A percentile compares a stretch with the other conserved stretches of the same genome.
phyloP scores from a whole-genome alignment of 2,797 vertebrate species.

The Gymnothorax javanicus region DNA sequence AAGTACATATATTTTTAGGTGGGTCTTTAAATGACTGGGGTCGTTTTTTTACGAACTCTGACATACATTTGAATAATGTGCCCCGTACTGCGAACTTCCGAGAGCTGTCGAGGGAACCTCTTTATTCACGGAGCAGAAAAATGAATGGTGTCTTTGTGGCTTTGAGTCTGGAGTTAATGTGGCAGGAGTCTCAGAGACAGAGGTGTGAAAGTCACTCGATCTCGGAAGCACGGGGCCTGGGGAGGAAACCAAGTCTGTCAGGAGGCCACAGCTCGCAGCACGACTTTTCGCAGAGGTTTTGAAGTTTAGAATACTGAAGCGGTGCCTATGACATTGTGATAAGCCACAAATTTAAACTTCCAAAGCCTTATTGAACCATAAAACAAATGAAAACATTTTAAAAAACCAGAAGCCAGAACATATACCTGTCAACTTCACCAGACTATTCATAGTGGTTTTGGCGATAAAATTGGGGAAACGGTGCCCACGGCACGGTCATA shows the following conservation, averaged over 20 bases:
- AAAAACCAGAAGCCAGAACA: too few species aligned
- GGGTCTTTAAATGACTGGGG: background rate
- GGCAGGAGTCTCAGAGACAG: background rate
- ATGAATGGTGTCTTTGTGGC: background rate
- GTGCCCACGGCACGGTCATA: too few species aligned
- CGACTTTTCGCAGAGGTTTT: background rate
- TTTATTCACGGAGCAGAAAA: background rate
- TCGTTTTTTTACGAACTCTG: background rate
- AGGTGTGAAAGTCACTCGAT: background rate
- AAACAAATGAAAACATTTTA: too few species aligned
- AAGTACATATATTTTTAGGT: background rate
- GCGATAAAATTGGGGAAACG: too few species aligned
- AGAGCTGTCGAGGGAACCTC: background rate
- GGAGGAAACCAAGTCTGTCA: slow-evolving; percentile 43
- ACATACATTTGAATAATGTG: background rate
- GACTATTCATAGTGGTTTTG: too few species aligned
- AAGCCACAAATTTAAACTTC: background rate
- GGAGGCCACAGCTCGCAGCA: slow-evolving; percentile 44
- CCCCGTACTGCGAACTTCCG: background rate
- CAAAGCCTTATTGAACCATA: background rate
- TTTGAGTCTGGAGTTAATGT: slow-evolving; percentile 4
- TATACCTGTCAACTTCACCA: too few species aligned
- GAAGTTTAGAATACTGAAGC: background rate
- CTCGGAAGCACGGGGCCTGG: background rate
- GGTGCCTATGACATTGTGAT: background rate